phyloP scores from a whole-genome alignment of 2,797 vertebrate species.

The Triplophysa bombifrons region DNA sequence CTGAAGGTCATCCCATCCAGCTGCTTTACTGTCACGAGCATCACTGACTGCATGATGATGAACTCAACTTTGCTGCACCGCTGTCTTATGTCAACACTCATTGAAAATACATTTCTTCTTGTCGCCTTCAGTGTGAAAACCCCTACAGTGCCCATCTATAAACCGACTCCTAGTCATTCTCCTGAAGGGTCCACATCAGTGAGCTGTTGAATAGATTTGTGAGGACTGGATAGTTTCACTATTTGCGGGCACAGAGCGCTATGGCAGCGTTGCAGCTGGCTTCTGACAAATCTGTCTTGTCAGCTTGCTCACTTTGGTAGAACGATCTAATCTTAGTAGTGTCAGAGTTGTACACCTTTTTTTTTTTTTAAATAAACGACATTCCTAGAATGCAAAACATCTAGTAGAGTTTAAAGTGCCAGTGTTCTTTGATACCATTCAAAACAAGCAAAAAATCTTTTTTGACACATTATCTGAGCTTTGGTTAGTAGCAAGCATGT shows the following conservation, averaged over 20 bases:
- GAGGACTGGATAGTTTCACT: constrained; percentile 5
- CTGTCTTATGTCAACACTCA: not conserved
- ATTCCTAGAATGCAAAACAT: not conserved
- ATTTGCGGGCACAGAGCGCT: not conserved
- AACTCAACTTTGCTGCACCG: not conserved
- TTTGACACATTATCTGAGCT: too few relatives aligned
- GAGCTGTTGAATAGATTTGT: not conserved
- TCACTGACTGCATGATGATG: not conserved
- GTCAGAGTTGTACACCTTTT: not conserved
- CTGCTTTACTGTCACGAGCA: not conserved
- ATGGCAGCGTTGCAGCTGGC: not conserved
- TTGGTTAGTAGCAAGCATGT: too few relatives aligned
- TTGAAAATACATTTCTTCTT: not conserved
- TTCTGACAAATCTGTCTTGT: not conserved
- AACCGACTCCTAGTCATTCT: not conserved
- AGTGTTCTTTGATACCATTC: not conserved
- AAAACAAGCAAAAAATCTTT: not conserved
- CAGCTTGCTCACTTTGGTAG: not conserved
- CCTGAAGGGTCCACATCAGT: not conserved
- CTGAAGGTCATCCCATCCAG: not conserved
- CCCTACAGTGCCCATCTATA: not conserved
- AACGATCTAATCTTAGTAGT: not conserved
- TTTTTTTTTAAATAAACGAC: not conserved
- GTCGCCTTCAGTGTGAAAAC: not conserved
- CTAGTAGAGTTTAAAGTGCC: not conserved